A percentile compares a stretch with the other conserved stretches of the same genome.
Conservation (phyloP, 2,888 invertebrate species). For the Nemurella pictetii region DNA sequence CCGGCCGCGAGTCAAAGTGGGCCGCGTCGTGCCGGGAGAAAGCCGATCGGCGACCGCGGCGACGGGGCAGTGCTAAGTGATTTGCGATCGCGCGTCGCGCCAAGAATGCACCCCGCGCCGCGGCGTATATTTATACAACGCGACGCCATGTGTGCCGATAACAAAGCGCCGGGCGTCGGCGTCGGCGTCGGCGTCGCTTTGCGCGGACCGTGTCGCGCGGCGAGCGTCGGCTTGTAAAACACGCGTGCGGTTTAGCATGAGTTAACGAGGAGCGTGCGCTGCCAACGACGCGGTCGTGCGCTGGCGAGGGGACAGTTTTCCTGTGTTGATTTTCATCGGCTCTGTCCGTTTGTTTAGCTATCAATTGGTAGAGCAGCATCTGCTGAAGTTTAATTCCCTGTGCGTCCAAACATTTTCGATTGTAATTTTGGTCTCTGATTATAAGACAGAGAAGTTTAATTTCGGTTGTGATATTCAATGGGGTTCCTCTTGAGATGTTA, state of each 20-base stretch:
- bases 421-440: too few species aligned
- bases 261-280: background rate
- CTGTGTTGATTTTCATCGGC: too few species aligned
- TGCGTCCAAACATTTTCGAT: too few species aligned
- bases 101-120: background rate
- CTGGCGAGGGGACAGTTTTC: background rate
- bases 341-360: too few species aligned
- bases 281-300: background rate
- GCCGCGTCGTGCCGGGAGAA: background rate
- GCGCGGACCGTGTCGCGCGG: background rate
- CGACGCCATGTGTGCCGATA: background rate
- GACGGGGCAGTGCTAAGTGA: background rate
- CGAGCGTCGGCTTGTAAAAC: background rate
- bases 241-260: background rate
- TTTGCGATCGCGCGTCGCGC: background rate
- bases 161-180: background rate
- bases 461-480: too few species aligned
- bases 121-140: slow-evolving; percentile 6
- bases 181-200: background rate
- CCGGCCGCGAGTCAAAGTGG: slow-evolving; percentile 3
- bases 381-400: too few species aligned
- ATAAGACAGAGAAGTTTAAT: too few species aligned
- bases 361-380: too few species aligned
- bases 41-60: background rate
- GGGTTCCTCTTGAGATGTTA: too few species aligned